phyloP scores from a whole-genome alignment of 2,113 vertebrate species.

The Nothoprocta perdicaria region DNA sequence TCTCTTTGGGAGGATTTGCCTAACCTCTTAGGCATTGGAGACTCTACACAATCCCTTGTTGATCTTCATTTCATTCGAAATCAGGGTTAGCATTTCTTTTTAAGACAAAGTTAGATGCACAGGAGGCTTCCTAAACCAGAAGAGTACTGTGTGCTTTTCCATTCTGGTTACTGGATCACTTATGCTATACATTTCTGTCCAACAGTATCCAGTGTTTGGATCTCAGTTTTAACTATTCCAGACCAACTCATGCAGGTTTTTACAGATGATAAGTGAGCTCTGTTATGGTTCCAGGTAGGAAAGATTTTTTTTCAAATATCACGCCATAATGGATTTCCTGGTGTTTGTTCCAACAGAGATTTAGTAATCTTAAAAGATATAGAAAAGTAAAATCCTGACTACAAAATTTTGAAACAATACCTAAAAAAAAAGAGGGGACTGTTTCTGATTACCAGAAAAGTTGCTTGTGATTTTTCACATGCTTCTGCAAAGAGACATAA shows the following conservation, averaged over 20 bases:
- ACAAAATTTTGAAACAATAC: constrained; percentile 36
- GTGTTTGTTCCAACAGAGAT: not conserved
- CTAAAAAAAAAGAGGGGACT: constrained; percentile 41
- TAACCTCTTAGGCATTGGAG: not conserved
- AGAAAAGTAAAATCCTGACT: not conserved
- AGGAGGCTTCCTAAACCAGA: not conserved
- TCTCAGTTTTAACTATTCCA: constrained; percentile 9
- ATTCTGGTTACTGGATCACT: not conserved
- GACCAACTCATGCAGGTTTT: not conserved
- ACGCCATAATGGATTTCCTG: not conserved
- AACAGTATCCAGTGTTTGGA: not conserved
- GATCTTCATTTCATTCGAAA: not conserved
- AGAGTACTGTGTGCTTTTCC: not conserved
- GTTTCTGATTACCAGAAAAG: constrained; percentile 17
- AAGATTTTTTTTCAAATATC: constrained; percentile 32
- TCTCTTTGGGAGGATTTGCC: not conserved
- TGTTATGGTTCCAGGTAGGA: not conserved
- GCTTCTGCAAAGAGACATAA: not conserved
- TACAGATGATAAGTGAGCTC: not conserved
- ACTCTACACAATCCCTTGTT: not conserved
- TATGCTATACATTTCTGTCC: not conserved
- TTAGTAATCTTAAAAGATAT: not conserved
- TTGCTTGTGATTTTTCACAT: constrained; percentile 19
- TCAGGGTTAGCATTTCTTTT: not conserved
- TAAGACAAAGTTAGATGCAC: not conserved